Conservation (phyloP, 1,140 invertebrate species). For the Zelostemma sp. region DNA sequence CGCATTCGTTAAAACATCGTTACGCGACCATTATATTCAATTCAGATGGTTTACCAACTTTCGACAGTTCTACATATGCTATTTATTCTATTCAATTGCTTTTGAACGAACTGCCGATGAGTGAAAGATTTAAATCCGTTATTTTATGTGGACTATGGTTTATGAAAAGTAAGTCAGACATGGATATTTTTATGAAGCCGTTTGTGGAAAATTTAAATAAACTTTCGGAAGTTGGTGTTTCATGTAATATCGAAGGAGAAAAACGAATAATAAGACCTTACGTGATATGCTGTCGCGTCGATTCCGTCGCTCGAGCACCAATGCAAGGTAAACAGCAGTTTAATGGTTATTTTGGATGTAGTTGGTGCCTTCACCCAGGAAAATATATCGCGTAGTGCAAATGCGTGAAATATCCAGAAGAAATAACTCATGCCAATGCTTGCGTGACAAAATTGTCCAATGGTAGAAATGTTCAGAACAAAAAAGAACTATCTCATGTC, state of each 20-base stretch:
- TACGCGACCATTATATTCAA: slow-evolving; percentile 22
- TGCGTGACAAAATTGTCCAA: slow-evolving; percentile 11
- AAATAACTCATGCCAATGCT: not conserved
- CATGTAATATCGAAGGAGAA: slow-evolving; percentile 13
- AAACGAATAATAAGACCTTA: slow-evolving; percentile 16
- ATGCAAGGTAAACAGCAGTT: slow-evolving; percentile 24
- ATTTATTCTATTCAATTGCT: slow-evolving; percentile 26
- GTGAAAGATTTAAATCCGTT: slow-evolving; percentile 9
- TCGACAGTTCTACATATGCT: slow-evolving; percentile 26
- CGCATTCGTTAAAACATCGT: slow-evolving; percentile 2
- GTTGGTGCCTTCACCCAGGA: slow-evolving; percentile 30
- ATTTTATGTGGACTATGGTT: slow-evolving; percentile 27
- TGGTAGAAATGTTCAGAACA: too few species aligned
- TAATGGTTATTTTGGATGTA: slow-evolving; percentile 29
- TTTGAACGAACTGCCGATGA: slow-evolving; percentile 22
- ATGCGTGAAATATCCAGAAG: slow-evolving; percentile 24
- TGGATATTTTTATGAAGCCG: slow-evolving; percentile 21
- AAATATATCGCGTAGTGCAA: slow-evolving; percentile 8
- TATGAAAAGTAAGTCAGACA: slow-evolving; percentile 23
- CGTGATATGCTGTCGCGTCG: slow-evolving; percentile 18
- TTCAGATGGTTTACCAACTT: slow-evolving; percentile 22
- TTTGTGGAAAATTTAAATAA: slow-evolving; percentile 24
- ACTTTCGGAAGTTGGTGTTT: slow-evolving; percentile 16
- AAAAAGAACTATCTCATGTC: not conserved
- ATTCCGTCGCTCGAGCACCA: slow-evolving; percentile 22